Conservation (phyloP, 2,888 invertebrate species). For the Parochlus steinenii region DNA sequence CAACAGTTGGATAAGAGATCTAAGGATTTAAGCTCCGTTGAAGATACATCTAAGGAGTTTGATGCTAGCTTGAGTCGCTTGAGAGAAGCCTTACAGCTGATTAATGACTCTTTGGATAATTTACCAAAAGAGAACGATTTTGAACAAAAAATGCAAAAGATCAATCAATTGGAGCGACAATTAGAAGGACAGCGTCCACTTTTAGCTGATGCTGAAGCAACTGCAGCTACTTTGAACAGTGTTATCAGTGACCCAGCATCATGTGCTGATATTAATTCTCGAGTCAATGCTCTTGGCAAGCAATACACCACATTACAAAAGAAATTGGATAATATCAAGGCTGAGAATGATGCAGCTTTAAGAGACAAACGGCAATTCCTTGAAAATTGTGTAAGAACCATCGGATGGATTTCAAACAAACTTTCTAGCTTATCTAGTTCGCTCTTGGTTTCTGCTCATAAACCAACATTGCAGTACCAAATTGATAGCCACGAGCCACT, state of each 20-base stretch:
- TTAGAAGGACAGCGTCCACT: constrained; percentile 77
- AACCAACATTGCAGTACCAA: constrained; percentile 67
- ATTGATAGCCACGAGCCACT: constrained; percentile 76
- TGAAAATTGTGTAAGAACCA: constrained; percentile 70
- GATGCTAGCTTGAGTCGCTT: constrained; percentile 72
- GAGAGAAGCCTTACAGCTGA: constrained; percentile 70
- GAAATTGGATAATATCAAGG: constrained; percentile 77
- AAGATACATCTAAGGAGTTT: constrained; percentile 83
- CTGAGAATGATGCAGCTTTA: constrained; percentile 72
- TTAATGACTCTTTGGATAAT: constrained; percentile 74
- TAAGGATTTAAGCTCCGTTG: constrained; percentile 73
- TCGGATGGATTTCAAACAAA: constrained; percentile 79
- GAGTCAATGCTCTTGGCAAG: constrained; percentile 66
- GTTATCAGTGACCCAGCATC: constrained; percentile 82
- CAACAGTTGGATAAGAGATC: constrained; percentile 75
- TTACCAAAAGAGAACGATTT: constrained; percentile 66
- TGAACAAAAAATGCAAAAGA: constrained; percentile 71
- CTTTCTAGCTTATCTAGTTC: constrained; percentile 58
- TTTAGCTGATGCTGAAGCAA: constrained; percentile 70
- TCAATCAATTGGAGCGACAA: constrained; percentile 74
- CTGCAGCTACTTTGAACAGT: constrained; percentile 73
- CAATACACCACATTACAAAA: constrained; percentile 78
- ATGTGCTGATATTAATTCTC: constrained; percentile 76
- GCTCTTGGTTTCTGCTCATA: constrained; percentile 72
- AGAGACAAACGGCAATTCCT: constrained; percentile 83